These are phyloP conservation scores for Tetragonula carbonaria DNA, from an alignment of 2,888 invertebrate species.

Conservation along the genomic window DNA sequence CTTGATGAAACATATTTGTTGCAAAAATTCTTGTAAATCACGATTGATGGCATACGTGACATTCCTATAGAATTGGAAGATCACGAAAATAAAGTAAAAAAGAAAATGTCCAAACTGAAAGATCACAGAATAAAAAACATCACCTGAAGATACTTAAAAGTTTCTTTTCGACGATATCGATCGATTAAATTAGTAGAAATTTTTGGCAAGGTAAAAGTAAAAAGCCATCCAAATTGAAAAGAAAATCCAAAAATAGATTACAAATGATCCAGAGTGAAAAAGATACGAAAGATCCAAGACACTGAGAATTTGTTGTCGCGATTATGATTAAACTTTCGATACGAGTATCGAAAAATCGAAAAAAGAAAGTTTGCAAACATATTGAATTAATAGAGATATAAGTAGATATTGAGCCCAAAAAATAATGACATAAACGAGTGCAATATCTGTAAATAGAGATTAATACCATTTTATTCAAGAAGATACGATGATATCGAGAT, in stretches of 20 bases:
- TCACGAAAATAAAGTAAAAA: too few species aligned
- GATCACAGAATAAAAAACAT: too few species aligned
- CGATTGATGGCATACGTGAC: rapidly evolving
- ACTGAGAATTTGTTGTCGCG: too few species aligned
- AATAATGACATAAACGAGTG: slow-evolving; percentile 58
- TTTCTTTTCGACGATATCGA: neutral
- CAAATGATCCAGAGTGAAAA: too few species aligned
- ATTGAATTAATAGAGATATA: rapidly evolving
- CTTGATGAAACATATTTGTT: slow-evolving; percentile 3
- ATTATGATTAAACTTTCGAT: neutral
- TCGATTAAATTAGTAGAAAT: neutral
- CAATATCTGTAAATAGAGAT: slow-evolving; percentile 60
- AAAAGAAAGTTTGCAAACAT: neutral
- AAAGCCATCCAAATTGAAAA: too few species aligned
- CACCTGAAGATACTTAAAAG: neutral
- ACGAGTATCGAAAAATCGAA: neutral
- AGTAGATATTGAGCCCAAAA: slow-evolving; percentile 40
- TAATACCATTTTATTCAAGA: slow-evolving; percentile 61
- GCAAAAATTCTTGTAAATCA: neutral
- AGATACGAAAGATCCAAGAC: too few species aligned
- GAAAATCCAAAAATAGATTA: too few species aligned
- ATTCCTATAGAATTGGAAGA: neutral
- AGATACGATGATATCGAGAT: slow-evolving; percentile 77
- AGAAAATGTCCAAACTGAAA: too few species aligned
- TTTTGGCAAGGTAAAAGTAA: neutral